Base-by-base conservation (phyloP, 2,888 invertebrate genomes). In the Hypselothyrea guttata region DNA sequence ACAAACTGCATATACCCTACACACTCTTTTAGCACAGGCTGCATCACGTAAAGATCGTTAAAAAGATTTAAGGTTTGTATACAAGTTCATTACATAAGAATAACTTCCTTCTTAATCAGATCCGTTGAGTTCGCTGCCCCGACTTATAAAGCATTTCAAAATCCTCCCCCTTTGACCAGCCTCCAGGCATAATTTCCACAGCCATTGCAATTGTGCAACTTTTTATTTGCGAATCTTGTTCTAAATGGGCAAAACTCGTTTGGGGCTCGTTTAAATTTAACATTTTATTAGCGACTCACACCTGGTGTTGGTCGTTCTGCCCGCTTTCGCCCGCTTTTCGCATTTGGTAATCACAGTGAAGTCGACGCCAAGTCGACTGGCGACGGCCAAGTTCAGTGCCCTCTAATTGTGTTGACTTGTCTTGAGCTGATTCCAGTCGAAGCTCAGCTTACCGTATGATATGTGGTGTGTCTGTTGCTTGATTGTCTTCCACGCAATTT, bases 341-440 rank as follows among this genome's bases (percentile, higher is more conserved):
- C 75, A 75, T 84, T 84, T 79, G 85, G 70, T 79, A 85, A 81
- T 79, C 71, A 77, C 45, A 75, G 53, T 37, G 42, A 60, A 64
- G 48, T 53, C 52, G 55, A 15, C 46, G 41, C 37, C 47, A n/a
- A n/a, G n/a, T n/a, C n/a, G n/a, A n/a, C n/a, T n/a, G 53, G 27
- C 55, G 46, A 37, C 44, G 37, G 9, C 30, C 30, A 37, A 15
- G 16, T 13, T 13, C 37, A 37, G 16, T 35, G 30, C 28, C 37
- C 85, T 77, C 84, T 68, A 84, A 83, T 58, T 70, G 72, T 83
- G 82, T 78, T 84, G 86, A 55, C 51, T 51, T 55, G 55, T 58
- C 35, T 61, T 38, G 55, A 33, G 54, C 57, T 58, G n/a, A n/a
- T n/a, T n/a, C n/a, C n/a, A n/a, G n/a, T n/a, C n/a, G n/a, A n/a